Evolutionary conservation across 2,888 invertebrate genomes (phyloP), one percentile per base, ranked within the genome.

Genomic region (Bembecia ichneumoniformis): DNA sequence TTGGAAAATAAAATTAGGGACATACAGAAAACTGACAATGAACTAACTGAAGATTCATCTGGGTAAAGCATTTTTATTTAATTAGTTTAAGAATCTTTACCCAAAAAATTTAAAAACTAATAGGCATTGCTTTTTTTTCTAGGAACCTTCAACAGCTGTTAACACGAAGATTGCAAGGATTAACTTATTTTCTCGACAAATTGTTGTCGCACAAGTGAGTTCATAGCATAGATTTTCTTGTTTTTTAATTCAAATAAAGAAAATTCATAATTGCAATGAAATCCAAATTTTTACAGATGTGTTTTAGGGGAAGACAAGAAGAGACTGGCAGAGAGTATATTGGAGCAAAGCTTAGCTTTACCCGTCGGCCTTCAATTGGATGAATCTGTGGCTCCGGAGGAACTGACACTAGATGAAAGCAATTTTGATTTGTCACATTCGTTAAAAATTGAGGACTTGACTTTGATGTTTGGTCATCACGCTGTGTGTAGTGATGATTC

Each of bases 121-220:
- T 28, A 9, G 28, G 28, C 28, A 9, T 28, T 28, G 7, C 0
- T 28, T 28, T 40, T 51, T 53, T 50, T 82, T 82, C 54, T 62
- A 88, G 88, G 40, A 87, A 87, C 58, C 71, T 88, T 5, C 84
- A 88, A 54, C 77, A 87, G 50, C 63, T 91, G 51, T 70, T 92
- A 44, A 89, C 90, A 17, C 83, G 80, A 3, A 86, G 92, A 35
- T 74, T 92, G 47, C 91, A 92, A 71, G 92, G 92, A 59, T 71
- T 92, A 52, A 90, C 92, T 0, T 84, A 88, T 60, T 92, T 92
- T 65, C 73, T 92, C 57, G 91, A 91, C 57, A 90, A 91, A 52
- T 72, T 92, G 35, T 70, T 92, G 17, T 88, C 89, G 51, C 89
- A 91, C 59, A 90, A 90, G 83, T 88, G 78, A 62, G 87, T 88